These are phyloP conservation scores for Ormyrus thymus DNA, from an alignment of 2,888 invertebrate genomes.

Conservation along the genomic window DNA sequence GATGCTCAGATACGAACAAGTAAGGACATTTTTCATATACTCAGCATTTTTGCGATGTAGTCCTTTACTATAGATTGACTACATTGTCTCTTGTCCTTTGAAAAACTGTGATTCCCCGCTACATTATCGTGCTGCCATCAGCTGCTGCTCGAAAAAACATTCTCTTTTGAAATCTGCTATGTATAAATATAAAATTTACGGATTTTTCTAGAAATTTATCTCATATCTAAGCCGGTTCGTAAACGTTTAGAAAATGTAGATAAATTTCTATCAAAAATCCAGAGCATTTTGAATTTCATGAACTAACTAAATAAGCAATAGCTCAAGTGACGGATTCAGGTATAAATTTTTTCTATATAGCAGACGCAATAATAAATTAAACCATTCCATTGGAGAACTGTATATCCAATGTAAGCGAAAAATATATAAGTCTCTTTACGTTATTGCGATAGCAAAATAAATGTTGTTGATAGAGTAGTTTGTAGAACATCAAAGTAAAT, in stretches of 20 bases:
- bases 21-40: conserved; percentile 7
- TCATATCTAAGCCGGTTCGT: not conserved
- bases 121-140: conserved; percentile 38
- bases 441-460: not conserved
- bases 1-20: conserved; percentile 12
- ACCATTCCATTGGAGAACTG: not conserved
- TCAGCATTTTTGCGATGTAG: conserved; percentile 10
- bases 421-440: not conserved
- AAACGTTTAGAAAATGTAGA: not conserved
- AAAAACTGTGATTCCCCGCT: conserved; percentile 46
- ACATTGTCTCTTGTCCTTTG: conserved; percentile 32
- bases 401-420: conserved; percentile 13
- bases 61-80: conserved; percentile 21
- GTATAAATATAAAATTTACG: not conserved
- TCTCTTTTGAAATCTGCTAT: conserved; percentile 21
- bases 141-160: conserved; percentile 36
- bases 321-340: conserved; percentile 9
- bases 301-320: not conserved
- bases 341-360: conserved; percentile 3
- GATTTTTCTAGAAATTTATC: no score
- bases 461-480: conserved; percentile 22
- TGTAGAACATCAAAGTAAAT: not conserved
- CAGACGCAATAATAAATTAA: not conserved
- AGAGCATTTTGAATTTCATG: not conserved
- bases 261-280: not conserved